phyloP scores from a whole-genome alignment of 1,140 invertebrate genomes.

The Musca vetustissima region DNA sequence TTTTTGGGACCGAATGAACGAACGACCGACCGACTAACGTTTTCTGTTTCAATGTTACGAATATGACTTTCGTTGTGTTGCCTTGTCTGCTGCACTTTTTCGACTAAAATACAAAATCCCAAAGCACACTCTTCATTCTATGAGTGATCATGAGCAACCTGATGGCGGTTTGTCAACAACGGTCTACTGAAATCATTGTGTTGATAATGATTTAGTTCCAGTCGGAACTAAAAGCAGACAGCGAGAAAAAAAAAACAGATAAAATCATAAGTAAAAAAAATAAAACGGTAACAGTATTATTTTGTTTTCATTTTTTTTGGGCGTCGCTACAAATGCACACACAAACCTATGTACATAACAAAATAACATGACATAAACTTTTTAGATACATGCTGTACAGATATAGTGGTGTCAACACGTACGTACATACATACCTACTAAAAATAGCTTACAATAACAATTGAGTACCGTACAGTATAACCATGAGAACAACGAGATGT shows the following conservation, averaged over 20 bases:
- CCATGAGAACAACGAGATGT: too few relatives aligned
- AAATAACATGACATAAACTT: not conserved
- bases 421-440: not conserved
- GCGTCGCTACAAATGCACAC: not conserved
- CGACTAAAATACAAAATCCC: not conserved
- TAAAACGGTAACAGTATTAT: not conserved
- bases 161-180: not conserved
- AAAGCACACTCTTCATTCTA: constrained; percentile 7
- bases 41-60: not conserved
- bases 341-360: not conserved
- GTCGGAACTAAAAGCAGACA: constrained; percentile 1
- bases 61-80: not conserved
- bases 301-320: too few relatives aligned
- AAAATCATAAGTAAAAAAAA: too few relatives aligned
- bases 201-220: constrained; percentile 19
- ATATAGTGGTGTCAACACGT: too few relatives aligned
- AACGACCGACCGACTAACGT: too few relatives aligned
- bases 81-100: constrained; percentile 9
- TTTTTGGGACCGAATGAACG: too few relatives aligned
- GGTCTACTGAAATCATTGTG: not conserved
- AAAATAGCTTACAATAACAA: not conserved
- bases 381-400: not conserved
- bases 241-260: not conserved
- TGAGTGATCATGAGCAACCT: constrained; percentile 2
- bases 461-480: too few relatives aligned